These are phyloP conservation scores for Ceyx cyanopectus DNA, from an alignment of 2,113 vertebrate genomes.

Conservation along the genomic window DNA sequence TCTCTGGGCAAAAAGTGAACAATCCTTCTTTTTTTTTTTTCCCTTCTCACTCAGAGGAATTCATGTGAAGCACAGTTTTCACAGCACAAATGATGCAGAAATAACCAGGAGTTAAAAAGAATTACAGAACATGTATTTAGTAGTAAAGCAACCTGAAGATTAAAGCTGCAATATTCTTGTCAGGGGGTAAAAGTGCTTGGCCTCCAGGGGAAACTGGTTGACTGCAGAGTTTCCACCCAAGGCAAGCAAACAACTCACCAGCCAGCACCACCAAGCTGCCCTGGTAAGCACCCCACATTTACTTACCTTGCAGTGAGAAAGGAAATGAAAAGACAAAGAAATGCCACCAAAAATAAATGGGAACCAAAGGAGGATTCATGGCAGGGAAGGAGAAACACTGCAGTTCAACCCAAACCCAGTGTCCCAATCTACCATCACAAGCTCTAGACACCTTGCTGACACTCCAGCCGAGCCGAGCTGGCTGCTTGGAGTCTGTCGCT, in stretches of 20 bases:
- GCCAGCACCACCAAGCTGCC: neutral
- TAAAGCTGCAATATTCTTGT: slow-evolving; percentile 66
- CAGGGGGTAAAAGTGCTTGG: neutral
- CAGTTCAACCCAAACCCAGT: slow-evolving; percentile 63
- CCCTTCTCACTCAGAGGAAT: neutral
- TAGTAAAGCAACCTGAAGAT: slow-evolving; percentile 61
- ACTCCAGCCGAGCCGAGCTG: neutral
- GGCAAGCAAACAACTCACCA: neutral
- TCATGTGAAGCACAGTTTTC: slow-evolving; percentile 62
- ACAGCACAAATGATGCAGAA: slow-evolving; percentile 63
- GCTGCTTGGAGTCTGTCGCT: slow-evolving; percentile 21
- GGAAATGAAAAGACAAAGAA: slow-evolving; percentile 42
- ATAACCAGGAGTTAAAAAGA: slow-evolving; percentile 58
- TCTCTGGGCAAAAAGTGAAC: slow-evolving; percentile 57
- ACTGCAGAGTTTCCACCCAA: neutral
- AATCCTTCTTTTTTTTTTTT: neutral
- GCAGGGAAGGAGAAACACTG: slow-evolving; percentile 61
- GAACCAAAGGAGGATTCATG: slow-evolving; percentile 39
- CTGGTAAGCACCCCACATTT: neutral
- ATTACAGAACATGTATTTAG: slow-evolving; percentile 65
- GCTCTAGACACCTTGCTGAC: slow-evolving; percentile 32
- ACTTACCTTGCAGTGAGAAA: slow-evolving; percentile 66
- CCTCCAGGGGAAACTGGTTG: neutral
- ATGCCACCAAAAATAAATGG: slow-evolving; percentile 1
- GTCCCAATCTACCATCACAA: neutral